Evolutionary conservation across 2,113 vertebrate genomes (phyloP).

Genomic region (Lasiurus cinereus): DNA sequence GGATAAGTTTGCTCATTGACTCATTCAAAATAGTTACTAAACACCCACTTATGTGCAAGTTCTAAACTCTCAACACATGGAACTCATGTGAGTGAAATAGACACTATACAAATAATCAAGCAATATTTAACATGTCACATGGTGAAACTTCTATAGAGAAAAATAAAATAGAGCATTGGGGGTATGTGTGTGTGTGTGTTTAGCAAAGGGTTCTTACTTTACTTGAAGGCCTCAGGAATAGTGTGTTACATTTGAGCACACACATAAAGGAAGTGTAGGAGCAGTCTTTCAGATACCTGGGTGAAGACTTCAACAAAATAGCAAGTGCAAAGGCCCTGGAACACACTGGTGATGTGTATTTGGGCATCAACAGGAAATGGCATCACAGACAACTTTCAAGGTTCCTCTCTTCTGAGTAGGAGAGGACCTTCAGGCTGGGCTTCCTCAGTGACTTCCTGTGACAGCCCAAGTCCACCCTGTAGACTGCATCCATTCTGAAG

Average conservation of each 20-base stretch:
- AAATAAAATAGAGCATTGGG: neutral
- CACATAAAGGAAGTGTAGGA: neutral
- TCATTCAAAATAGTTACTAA: constrained; percentile 16
- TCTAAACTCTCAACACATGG: neutral
- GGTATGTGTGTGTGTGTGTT: neutral
- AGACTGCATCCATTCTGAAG: neutral
- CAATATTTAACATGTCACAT: constrained; percentile 1
- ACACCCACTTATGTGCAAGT: neutral
- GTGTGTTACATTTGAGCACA: neutral
- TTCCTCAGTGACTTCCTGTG: neutral
- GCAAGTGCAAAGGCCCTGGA: neutral
- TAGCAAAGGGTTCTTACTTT: neutral
- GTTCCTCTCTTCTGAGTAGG: neutral
- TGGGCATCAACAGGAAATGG: neutral
- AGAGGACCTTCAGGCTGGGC: neutral
- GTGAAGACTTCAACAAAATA: neutral
- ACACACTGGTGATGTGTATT: neutral
- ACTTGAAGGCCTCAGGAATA: neutral
- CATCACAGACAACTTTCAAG: neutral
- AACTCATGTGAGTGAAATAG: neutral
- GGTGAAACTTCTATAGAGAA: neutral
- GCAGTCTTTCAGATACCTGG: neutral
- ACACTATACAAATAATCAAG: neutral
- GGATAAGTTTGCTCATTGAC: neutral
- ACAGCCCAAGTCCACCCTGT: neutral